Evolutionary conservation across 23 tunicate species (phyloP).

Genomic region (Halocynthia roretzi): DNA sequence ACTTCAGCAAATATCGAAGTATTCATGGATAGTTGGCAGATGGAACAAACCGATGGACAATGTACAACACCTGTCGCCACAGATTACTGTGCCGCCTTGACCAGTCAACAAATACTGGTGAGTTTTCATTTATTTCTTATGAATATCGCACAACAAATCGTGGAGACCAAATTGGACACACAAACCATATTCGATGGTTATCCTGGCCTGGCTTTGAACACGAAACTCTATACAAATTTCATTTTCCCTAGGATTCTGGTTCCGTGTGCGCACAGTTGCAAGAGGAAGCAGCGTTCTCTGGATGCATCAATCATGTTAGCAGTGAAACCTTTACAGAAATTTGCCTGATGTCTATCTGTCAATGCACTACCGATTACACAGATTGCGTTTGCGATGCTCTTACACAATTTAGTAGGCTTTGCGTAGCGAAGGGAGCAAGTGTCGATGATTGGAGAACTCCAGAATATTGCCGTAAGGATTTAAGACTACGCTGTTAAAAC

Average conservation of each 20-base stretch:
- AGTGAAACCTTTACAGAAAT: constrained; percentile 30
- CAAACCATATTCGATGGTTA: too few relatives aligned
- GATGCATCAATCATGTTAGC: constrained; percentile 10
- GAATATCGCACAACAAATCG: too few relatives aligned
- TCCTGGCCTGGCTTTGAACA: too few relatives aligned
- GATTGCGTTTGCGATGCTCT: constrained; percentile 68
- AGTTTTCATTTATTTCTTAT: background rate
- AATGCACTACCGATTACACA: constrained; percentile 54
- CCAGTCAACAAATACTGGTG: constrained; percentile 52
- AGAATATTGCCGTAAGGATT: constrained; percentile 61
- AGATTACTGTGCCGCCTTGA: constrained; percentile 55
- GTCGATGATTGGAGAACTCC: constrained; percentile 72
- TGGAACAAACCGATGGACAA: constrained; percentile 2
- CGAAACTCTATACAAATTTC: too few relatives aligned
- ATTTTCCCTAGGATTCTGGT: constrained; percentile 6
- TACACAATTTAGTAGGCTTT: constrained; percentile 63
- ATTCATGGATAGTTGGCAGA: constrained; percentile 69
- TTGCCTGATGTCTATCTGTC: constrained; percentile 57
- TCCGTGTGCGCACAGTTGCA: constrained; percentile 15
- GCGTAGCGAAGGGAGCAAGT: constrained; percentile 79
- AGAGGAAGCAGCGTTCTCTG: constrained; percentile 15
- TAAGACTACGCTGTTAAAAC: too few relatives aligned
- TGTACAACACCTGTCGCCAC: constrained; percentile 31
- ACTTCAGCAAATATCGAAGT: constrained; percentile 22
- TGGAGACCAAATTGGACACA: too few relatives aligned